These are phyloP conservation scores for Hymenopus coronatus DNA, from an alignment of 2,888 invertebrate genomes.

Conservation along the genomic window DNA sequence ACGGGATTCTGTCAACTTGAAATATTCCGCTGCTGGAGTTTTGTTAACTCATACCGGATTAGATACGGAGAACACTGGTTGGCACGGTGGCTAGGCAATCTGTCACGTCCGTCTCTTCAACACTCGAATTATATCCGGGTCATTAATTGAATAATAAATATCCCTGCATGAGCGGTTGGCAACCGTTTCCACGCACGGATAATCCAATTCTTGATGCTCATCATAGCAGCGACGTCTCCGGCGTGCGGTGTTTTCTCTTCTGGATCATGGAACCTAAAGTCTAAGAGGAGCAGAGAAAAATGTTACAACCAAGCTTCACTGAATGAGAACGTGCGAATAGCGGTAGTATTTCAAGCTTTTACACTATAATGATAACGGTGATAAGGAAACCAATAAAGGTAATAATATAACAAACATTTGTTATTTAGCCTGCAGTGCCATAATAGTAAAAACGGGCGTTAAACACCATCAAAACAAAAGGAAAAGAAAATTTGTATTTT, in stretches of 20 bases:
- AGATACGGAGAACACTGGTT: neutral
- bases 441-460: too few relatives aligned
- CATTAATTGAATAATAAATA: constrained; percentile 18
- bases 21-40: neutral
- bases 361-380: too few relatives aligned
- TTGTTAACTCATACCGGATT: neutral
- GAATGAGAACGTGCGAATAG: neutral
- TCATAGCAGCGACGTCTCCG: neutral
- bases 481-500: too few relatives aligned
- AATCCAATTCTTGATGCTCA: neutral
- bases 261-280: neutral
- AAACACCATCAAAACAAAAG: too few relatives aligned
- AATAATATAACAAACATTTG: too few relatives aligned
- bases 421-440: too few relatives aligned
- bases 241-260: neutral
- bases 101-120: constrained; percentile 1
- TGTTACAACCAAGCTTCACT: neutral
- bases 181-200: neutral
- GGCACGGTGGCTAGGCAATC: neutral
- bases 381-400: too few relatives aligned
- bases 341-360: neutral
- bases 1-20: neutral
- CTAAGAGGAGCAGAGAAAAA: neutral
- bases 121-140: neutral
- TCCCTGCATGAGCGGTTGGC: neutral